Conservation (phyloP, 2,113 vertebrate genomes). For the Sinocyclocheilus anophthalmus region DNA sequence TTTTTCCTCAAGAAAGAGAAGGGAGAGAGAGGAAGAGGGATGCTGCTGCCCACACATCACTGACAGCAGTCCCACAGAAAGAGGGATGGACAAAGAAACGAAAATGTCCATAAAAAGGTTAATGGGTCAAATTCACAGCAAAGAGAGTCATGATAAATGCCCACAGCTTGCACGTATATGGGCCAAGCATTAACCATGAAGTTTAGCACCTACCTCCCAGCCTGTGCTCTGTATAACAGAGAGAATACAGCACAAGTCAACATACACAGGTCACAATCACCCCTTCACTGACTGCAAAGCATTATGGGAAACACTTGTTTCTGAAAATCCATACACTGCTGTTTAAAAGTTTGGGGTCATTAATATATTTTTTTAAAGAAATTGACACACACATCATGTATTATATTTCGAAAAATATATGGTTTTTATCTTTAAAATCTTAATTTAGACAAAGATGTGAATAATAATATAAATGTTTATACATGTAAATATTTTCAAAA, state of each 20-base stretch:
- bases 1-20: conserved; percentile 60
- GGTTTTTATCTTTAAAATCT: no score
- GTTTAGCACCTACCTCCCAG: conserved; percentile 98
- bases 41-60: conserved; percentile 62
- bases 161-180: conserved; percentile 90
- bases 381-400: no score
- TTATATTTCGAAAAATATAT: no score
- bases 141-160: conserved; percentile 86
- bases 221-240: conserved; percentile 99
- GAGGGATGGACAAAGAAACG: conserved; percentile 60
- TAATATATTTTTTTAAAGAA: no score
- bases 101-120: conserved; percentile 81
- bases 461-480: no score
- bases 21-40: conserved; percentile 46
- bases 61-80: conserved; percentile 69
- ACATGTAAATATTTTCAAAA: no score
- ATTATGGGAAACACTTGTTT: not conserved
- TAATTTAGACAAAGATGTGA: no score
- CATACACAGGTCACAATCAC: conserved; percentile 70
- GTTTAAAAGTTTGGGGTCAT: not conserved
- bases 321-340: not conserved
- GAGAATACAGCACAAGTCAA: conserved; percentile 81
- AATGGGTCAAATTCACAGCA: conserved; percentile 89
- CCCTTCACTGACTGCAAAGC: conserved; percentile 10
- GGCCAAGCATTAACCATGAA: conserved; percentile 90